A percentile compares a stretch with the other conserved stretches of the same genome.
These are phyloP conservation scores for Silurus meridionalis DNA, from an alignment of 2,113 vertebrate species.

Conservation along the genomic window DNA sequence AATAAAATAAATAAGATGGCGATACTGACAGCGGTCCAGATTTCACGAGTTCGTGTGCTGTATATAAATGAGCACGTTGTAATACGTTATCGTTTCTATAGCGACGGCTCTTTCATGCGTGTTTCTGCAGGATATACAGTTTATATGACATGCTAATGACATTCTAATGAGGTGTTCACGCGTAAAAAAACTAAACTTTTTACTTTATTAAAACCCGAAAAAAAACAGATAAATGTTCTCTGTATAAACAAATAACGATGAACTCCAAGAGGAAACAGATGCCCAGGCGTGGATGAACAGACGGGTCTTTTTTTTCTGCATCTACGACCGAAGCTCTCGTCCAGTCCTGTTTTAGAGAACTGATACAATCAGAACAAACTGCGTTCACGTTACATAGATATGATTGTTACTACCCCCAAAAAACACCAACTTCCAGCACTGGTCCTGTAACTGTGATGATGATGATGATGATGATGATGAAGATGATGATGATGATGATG, in stretches of 20 bases:
- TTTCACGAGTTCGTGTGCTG: too few species aligned
- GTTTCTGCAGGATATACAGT: too few species aligned
- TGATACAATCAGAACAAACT: conserved; percentile 16
- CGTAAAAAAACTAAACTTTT: too few species aligned
- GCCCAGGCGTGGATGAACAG: not conserved
- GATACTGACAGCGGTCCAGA: too few species aligned
- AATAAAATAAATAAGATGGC: too few species aligned
- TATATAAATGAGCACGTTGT: not conserved
- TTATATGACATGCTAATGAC: not conserved
- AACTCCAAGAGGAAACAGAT: not conserved
- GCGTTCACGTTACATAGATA: not conserved
- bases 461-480: not conserved
- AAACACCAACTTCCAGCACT: conserved; percentile 43
- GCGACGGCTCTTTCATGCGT: not conserved
- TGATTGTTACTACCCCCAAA: conserved; percentile 26
- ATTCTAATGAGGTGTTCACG: not conserved
- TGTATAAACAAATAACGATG: not conserved
- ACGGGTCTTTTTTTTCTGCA: not conserved
- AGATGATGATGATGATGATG: conserved; percentile 31
- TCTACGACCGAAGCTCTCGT: not conserved
- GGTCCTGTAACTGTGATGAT: conserved; percentile 55
- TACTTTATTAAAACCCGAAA: too few species aligned
- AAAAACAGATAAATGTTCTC: not conserved
- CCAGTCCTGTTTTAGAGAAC: not conserved
- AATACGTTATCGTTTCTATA: not conserved